Evolutionary conservation across 1,140 invertebrate genomes (phyloP).

Genomic region (Coptotermes formosanus): DNA sequence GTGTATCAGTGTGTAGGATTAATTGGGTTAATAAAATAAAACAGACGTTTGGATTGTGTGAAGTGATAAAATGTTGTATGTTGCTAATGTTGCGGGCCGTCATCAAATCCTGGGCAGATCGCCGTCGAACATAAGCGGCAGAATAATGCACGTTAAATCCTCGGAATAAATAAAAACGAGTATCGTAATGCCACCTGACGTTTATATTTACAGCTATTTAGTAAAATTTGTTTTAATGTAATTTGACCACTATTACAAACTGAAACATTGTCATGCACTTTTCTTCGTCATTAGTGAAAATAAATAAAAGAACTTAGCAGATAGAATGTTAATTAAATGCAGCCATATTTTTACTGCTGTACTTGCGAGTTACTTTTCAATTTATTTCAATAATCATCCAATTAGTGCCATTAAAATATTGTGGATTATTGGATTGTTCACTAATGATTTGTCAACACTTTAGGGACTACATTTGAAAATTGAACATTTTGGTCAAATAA

Average conservation of each 20-base stretch:
- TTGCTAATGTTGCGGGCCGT: neutral
- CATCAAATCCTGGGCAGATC: neutral
- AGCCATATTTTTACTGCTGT: neutral
- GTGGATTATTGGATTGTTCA: neutral
- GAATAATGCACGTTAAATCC: neutral
- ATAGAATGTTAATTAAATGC: slow-evolving; percentile 4
- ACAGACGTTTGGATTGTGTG: neutral
- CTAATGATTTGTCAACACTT: neutral
- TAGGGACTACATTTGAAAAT: neutral
- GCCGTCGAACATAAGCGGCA: neutral
- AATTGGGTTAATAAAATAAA: neutral
- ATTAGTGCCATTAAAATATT: slow-evolving; percentile 13
- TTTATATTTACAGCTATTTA: slow-evolving; percentile 3
- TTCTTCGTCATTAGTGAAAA: slow-evolving; percentile 6
- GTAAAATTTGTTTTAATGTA: neutral
- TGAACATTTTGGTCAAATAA: neutral
- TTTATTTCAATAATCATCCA: slow-evolving; percentile 19
- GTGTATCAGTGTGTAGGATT: neutral
- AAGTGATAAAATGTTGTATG: neutral
- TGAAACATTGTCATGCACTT: neutral
- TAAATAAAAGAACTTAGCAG: slow-evolving; percentile 14
- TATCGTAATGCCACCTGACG: neutral
- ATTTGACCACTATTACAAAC: neutral
- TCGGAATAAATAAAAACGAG: neutral
- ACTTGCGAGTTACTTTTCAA: neutral